Conservation (phyloP, 2,888 invertebrate genomes). For the Pecten maximus region DNA sequence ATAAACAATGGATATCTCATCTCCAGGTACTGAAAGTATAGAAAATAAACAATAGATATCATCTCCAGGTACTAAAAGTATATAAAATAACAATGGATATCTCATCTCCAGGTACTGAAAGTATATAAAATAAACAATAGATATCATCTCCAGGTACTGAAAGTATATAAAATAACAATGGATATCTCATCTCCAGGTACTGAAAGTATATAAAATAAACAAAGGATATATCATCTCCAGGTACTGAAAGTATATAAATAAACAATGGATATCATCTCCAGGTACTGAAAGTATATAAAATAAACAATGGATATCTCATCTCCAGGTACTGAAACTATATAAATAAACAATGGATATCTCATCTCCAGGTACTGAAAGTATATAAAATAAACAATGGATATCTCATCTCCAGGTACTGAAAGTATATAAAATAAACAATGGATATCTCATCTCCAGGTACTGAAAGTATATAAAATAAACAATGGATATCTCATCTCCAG, state of each 20-base stretch:
- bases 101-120: conserved; percentile 55
- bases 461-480: background rate
- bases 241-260: background rate
- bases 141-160: too few species aligned
- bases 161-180: background rate
- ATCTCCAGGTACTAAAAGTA: too few species aligned
- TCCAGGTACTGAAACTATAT: conserved; percentile 54
- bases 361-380: too few species aligned
- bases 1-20: too few species aligned
- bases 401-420: background rate
- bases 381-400: conserved; percentile 1
- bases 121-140: too few species aligned
- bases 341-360: too few species aligned
- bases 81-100: conserved; percentile 50
- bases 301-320: conserved; percentile 52
- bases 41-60: too few species aligned
- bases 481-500: too few species aligned
- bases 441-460: background rate
- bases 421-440: background rate
- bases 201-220: too few species aligned
- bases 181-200: background rate
- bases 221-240: background rate
- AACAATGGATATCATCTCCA: too few species aligned
- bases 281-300: too few species aligned
- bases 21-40: too few species aligned